Percentiles rank a stretch among this genome's conserved stretches.
These are phyloP conservation scores for Hipparchia semele DNA, from an alignment of 2,888 invertebrate species.

Conservation along the genomic window DNA sequence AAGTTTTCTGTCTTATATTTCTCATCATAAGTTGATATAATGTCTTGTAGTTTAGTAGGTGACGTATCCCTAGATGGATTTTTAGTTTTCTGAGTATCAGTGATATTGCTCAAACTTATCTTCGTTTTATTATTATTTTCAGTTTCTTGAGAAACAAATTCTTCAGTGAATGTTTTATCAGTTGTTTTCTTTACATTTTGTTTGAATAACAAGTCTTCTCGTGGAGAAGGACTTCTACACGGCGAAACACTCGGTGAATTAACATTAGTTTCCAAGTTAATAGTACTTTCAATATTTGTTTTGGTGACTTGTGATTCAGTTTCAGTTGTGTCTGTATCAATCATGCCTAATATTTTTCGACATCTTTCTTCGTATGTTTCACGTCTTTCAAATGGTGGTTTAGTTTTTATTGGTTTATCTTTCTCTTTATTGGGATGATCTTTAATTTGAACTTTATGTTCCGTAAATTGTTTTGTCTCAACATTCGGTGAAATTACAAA, in stretches of 20 bases:
- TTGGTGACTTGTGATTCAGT: slow-evolving; percentile 43
- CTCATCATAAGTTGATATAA: slow-evolving; percentile 17
- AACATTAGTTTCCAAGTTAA: slow-evolving; percentile 48
- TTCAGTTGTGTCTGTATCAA: slow-evolving; percentile 63
- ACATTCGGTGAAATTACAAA: slow-evolving; percentile 67
- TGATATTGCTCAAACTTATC: slow-evolving; percentile 22
- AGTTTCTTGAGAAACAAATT: slow-evolving; percentile 55
- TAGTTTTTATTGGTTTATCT: slow-evolving; percentile 66
- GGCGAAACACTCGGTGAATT: slow-evolving; percentile 64
- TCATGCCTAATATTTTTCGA: slow-evolving; percentile 86
- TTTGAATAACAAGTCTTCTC: slow-evolving; percentile 48
- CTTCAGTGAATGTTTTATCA: slow-evolving; percentile 46
- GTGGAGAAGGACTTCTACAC: slow-evolving; percentile 56
- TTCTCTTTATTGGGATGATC: slow-evolving; percentile 52
- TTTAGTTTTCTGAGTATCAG: slow-evolving; percentile 24
- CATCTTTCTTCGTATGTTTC: slow-evolving; percentile 90
- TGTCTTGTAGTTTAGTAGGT: slow-evolving; percentile 34
- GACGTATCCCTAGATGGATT: slow-evolving; percentile 31
- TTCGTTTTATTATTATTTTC: slow-evolving; percentile 49
- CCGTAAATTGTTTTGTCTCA: slow-evolving; percentile 52
- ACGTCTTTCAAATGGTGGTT: slow-evolving; percentile 84
- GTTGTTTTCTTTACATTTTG: slow-evolving; percentile 43
- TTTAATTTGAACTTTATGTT: slow-evolving; percentile 59
- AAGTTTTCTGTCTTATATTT: slow-evolving; percentile 10
- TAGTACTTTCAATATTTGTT: slow-evolving; percentile 47